A percentile compares a stretch with the other conserved stretches of the same genome.
These are phyloP conservation scores for Gephyroberyx darwinii DNA, from an alignment of 2,797 vertebrate genomes.

Conservation along the genomic window DNA sequence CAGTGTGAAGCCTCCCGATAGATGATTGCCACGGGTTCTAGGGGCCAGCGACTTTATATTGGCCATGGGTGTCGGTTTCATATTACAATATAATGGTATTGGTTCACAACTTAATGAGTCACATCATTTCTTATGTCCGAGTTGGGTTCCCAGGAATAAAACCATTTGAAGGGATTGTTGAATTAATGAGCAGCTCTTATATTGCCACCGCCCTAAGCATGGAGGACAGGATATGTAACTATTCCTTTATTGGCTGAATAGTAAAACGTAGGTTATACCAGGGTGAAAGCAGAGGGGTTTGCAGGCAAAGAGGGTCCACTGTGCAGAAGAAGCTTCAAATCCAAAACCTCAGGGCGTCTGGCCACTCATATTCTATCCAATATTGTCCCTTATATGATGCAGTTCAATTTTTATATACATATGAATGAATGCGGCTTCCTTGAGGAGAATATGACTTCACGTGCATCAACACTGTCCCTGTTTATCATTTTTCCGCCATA, in stretches of 20 bases:
- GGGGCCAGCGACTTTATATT: slow-evolving; percentile 26
- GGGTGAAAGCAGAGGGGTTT: slow-evolving; percentile 1
- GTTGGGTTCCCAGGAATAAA: slow-evolving; percentile 45
- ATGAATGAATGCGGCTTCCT: slow-evolving; percentile 46
- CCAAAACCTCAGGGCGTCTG: neutral
- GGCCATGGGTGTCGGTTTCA: slow-evolving; percentile 41
- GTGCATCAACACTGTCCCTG: slow-evolving; percentile 45
- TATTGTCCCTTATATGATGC: neutral
- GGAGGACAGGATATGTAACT: slow-evolving; percentile 9
- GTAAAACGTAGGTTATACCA: neutral
- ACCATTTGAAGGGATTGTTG: slow-evolving; percentile 39
- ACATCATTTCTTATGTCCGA: slow-evolving; percentile 51
- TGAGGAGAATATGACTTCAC: slow-evolving; percentile 27
- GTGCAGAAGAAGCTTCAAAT: too few species aligned
- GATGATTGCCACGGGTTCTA: slow-evolving; percentile 13
- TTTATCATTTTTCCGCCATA: slow-evolving; percentile 42
- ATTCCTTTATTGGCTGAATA: slow-evolving; percentile 10
- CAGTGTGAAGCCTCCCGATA: neutral
- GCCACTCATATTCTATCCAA: neutral
- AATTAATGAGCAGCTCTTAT: slow-evolving; percentile 52
- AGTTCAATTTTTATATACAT: slow-evolving; percentile 44
- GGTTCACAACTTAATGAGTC: slow-evolving; percentile 57
- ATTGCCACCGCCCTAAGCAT: slow-evolving; percentile 31
- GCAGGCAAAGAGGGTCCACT: neutral
- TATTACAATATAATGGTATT: slow-evolving; percentile 49